Evolutionary conservation across 2,797 vertebrate genomes (phyloP).

Genomic region (Chiloscyllium punctatum): DNA sequence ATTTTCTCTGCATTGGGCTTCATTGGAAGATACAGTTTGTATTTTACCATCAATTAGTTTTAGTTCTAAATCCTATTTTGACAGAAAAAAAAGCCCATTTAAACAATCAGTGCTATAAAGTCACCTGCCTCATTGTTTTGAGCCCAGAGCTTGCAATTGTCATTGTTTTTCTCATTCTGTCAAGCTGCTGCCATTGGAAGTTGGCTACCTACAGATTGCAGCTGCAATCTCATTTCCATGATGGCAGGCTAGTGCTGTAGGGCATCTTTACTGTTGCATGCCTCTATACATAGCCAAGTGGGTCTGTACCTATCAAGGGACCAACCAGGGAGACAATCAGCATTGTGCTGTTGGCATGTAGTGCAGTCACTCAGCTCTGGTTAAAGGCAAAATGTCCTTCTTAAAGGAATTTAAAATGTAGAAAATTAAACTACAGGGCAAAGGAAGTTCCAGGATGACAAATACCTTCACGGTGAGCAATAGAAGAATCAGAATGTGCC

Average conservation of each 20-base stretch:
- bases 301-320: no score
- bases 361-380: background rate
- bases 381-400: background rate
- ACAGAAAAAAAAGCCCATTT: background rate
- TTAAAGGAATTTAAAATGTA: background rate
- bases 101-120: background rate
- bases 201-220: no score
- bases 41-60: slow-evolving; percentile 53
- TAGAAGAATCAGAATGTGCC: background rate
- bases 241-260: background rate
- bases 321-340: background rate
- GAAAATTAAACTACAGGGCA: background rate
- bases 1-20: background rate
- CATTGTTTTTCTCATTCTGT: background rate
- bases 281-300: background rate
- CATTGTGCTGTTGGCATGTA: background rate
- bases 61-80: slow-evolving; percentile 45
- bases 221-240: background rate
- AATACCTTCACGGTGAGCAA: background rate
- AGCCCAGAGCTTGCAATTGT: background rate
- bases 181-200: background rate
- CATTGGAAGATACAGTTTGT: background rate
- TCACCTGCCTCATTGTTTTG: background rate
- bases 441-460: background rate
- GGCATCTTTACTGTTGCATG: background rate